Evolutionary conservation across 1,140 invertebrate genomes (phyloP), one percentile per base, ranked within the genome.

Genomic region (Conus ventricosus): DNA sequence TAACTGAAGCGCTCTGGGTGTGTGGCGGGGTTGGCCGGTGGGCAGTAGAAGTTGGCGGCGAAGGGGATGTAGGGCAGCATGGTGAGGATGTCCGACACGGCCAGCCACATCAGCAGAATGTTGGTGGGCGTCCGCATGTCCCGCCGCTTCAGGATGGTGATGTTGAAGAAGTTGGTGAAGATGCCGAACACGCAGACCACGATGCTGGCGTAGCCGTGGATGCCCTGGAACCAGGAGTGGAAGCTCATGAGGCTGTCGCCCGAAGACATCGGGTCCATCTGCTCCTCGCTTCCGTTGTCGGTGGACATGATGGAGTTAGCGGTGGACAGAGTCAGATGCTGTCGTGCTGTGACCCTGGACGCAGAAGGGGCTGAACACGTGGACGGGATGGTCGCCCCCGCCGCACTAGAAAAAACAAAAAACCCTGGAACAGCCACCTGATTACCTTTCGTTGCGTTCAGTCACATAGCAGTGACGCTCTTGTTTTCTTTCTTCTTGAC

Each of bases 51-150:
- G 93, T 98, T 97, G 84, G 97, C 96, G 0, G 97, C 97, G 93
- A 97, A 98, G 0, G 97, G 97, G 88, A 98, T 97, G 92, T 98
- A 99, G 89, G 98, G 97, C 27, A 97, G 92, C 97, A 98, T 98
- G 15, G 98, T 97, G 85, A 98, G 96, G 95, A 98, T 97, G 93
- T 99, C 98, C 5, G 97, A 97, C 0, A 97, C 96, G 0, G 98
- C 98, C 54, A 98, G 95, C 90, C 97, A 96, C 85, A 98, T 98
- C 4, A 99, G 96, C 51, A 98, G 97, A 75, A 97, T 95, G 93
- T 98, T 98, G 84, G 98, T 98, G 0, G 98, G 91, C 15, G 97
- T 23, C 96, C 97, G 25, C 96, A 98, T 97, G 90, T 98, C 97
- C 91, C 97, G 97, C 51, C 97, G 96, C 3, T 98, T 98, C 55